Evolutionary conservation across 2,113 vertebrate genomes (phyloP).

Genomic region (Malurus cyaneus): DNA sequence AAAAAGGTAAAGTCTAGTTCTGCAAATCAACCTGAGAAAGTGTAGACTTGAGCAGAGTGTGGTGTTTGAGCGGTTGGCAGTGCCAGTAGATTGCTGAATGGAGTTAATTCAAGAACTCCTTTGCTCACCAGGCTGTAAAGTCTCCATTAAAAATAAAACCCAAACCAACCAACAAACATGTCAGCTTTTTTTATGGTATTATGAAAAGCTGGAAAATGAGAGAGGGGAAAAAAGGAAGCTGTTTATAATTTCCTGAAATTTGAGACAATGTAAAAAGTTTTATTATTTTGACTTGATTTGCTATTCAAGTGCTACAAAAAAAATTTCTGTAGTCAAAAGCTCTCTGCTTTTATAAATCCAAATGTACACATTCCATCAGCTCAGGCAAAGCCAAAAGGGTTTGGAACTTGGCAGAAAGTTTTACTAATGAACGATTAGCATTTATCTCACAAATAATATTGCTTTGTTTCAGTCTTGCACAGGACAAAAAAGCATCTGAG

Average conservation of each 20-base stretch:
- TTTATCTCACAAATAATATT: constrained; percentile 29
- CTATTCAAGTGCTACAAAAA: constrained; percentile 1
- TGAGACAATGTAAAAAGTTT: background rate
- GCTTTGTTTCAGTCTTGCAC: background rate
- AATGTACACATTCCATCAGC: background rate
- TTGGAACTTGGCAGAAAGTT: background rate
- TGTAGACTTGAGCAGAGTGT: background rate
- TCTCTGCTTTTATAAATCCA: constrained; percentile 1
- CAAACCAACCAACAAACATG: background rate
- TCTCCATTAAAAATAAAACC: background rate
- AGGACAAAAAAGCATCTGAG: background rate
- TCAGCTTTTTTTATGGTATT: background rate
- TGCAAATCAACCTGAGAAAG: background rate
- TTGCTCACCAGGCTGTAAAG: background rate
- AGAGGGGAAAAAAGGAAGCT: background rate
- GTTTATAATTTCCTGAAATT: background rate
- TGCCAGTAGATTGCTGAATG: background rate
- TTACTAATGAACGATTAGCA: background rate
- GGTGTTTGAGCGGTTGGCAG: background rate
- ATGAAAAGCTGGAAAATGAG: background rate
- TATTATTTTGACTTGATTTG: background rate
- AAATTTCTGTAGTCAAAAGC: background rate
- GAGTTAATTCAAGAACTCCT: background rate
- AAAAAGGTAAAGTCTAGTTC: background rate
- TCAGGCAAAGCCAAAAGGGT: background rate